Evolutionary conservation across 1,140 invertebrate species (phyloP), one percentile per base, ranked within the genome.

Genomic region (Monochamus saltuarius): DNA sequence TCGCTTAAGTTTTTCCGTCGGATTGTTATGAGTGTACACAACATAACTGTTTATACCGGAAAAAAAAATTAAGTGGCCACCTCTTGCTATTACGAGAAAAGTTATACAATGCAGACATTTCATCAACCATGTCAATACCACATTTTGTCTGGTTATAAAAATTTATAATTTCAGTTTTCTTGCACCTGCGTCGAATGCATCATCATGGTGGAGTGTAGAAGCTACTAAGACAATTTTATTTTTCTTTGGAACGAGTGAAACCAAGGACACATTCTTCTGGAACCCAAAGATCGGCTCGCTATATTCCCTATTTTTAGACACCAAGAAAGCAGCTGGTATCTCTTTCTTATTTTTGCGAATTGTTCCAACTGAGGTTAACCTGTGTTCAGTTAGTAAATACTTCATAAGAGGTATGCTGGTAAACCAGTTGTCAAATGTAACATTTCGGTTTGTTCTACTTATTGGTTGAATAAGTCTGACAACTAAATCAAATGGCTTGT

Each of bases 401-500:
- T 46, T 64, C 61, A 43, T 75, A 67, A 35, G 65, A 66, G 42
- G 73, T 59, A 39, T 62, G 52, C 14, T 42, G 13, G 34, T 22
- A 59, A 50, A 58, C 56, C 45, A 51, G 46, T 74, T 73, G 42
- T 72, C 73, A 47, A 60, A 50, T 8, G 69, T 72, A 22, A 73
- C 53, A 47, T 71, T 73, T 51, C 69, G 56, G 13, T 73, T 66
- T 19, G 65, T 62, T 7, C 66, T 63, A 29, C 66, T 19, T 13
- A 73, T 65, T 8, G 67, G 64, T 59, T 35, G 53, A 54, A 64
- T 51, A 50, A 65, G 42, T 59, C 59, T 67, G 73, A 76, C 16
- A 8, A 78, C 74, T n/a, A 78, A 59, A 58, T 73, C 70, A 54
- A 47, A 19, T 36, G 69, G 51, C 60, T 59, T 58, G 65, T 71